A percentile compares a stretch with the other conserved stretches of the same genome.
These are phyloP conservation scores for Chamaea fasciata DNA, from an alignment of 2,113 vertebrate species.

Conservation along the genomic window DNA sequence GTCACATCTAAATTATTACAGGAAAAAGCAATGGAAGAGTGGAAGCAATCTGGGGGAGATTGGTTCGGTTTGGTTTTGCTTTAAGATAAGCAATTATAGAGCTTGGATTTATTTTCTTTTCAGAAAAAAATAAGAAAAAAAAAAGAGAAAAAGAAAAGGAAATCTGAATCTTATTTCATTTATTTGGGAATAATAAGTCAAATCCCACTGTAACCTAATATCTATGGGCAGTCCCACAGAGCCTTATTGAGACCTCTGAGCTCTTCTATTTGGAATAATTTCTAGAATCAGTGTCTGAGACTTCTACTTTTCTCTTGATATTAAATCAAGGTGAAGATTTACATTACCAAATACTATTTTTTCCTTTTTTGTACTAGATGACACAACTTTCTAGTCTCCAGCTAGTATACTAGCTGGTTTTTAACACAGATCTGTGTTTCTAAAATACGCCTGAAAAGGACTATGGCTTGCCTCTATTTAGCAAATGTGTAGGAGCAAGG, in stretches of 20 bases:
- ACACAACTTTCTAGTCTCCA: neutral
- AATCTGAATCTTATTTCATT: neutral
- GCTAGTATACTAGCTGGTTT: neutral
- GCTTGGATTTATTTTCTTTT: neutral
- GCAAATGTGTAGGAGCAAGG: neutral
- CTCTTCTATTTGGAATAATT: neutral
- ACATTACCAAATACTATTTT: neutral
- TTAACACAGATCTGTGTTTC: neutral
- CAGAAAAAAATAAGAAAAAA: neutral
- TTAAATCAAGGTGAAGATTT: neutral
- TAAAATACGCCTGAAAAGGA: neutral
- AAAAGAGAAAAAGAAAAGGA: neutral
- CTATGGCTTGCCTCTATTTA: neutral
- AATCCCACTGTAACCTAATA: rapidly evolving
- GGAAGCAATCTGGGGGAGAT: neutral
- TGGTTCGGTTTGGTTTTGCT: neutral
- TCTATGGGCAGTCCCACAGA: neutral
- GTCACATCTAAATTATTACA: neutral
- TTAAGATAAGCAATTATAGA: neutral
- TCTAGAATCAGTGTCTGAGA: neutral
- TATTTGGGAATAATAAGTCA: neutral
- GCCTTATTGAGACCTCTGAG: neutral
- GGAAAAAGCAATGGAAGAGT: neutral
- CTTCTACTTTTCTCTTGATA: neutral
- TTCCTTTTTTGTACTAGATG: neutral